Evolutionary conservation across 2,888 invertebrate genomes (phyloP).

Genomic region (Eulithis prunata): DNA sequence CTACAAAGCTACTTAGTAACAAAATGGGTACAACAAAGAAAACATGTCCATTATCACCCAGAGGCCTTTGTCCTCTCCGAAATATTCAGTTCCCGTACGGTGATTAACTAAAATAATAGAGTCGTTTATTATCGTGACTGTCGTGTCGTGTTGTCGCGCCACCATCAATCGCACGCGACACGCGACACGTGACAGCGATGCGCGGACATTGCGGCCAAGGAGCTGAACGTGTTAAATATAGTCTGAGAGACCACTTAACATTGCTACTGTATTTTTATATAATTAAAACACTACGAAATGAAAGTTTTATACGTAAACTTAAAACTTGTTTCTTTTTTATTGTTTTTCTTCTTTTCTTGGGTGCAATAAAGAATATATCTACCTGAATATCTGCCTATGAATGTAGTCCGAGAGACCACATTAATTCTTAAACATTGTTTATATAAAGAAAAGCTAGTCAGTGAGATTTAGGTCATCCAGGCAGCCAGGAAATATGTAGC

Average conservation of each 20-base stretch:
- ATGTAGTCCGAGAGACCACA: slow-evolving; percentile 27
- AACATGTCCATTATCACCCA: slow-evolving; percentile 9
- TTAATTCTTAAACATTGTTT: too few relatives aligned
- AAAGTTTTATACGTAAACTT: too few relatives aligned
- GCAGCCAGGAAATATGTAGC: too few relatives aligned
- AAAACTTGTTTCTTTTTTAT: too few relatives aligned
- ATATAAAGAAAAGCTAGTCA: too few relatives aligned
- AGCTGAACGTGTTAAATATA: slow-evolving; percentile 31
- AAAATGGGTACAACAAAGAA: slow-evolving; percentile 4
- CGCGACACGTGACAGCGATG: slow-evolving; percentile 27
- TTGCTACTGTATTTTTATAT: too few relatives aligned
- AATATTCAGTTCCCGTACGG: slow-evolving; percentile 22
- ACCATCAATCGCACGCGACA: slow-evolving; percentile 35
- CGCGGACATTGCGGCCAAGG: slow-evolving; percentile 15
- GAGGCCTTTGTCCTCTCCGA: slow-evolving; percentile 11
- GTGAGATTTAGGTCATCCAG: too few relatives aligned
- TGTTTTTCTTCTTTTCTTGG: too few relatives aligned
- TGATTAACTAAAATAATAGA: slow-evolving; percentile 35
- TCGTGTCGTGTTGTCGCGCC: slow-evolving; percentile 24
- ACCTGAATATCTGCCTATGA: slow-evolving; percentile 1
- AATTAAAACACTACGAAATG: too few relatives aligned
- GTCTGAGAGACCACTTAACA: slow-evolving; percentile 15
- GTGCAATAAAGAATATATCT: too few relatives aligned
- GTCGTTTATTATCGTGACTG: slow-evolving; percentile 30
- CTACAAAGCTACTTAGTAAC: neutral